phyloP scores from a whole-genome alignment of 1,140 invertebrate species.

The Drosophila navojoa region DNA sequence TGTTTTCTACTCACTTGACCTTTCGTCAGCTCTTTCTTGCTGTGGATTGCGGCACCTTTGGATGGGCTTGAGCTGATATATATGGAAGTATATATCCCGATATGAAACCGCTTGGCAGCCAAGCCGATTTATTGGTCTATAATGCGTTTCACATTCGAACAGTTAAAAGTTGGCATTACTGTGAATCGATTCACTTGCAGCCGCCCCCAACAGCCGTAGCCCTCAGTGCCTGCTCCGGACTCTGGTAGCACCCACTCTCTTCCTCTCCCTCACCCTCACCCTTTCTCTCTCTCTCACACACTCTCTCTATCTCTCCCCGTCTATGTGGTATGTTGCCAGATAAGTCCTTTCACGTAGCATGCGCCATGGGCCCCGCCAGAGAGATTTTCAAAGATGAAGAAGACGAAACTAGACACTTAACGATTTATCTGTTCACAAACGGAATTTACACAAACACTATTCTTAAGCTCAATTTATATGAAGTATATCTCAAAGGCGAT shows the following conservation, averaged over 20 bases:
- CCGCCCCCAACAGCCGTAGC: neutral
- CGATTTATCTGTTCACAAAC: neutral
- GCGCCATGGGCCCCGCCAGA: too few species aligned
- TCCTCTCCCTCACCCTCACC: too few species aligned
- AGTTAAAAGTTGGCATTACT: conserved; percentile 10
- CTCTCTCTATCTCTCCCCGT: neutral
- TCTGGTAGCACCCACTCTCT: neutral
- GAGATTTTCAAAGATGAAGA: too few species aligned
- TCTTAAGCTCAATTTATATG: conserved; percentile 5
- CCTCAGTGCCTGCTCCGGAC: neutral
- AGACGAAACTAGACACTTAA: neutral
- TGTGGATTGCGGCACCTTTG: neutral
- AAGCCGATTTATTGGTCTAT: conserved; percentile 28
- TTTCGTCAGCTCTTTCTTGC: neutral
- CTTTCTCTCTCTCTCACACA: neutral
- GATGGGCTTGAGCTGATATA: conserved; percentile 14
- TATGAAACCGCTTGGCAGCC: neutral
- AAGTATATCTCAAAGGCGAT: conserved; percentile 16
- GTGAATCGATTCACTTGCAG: conserved; percentile 19
- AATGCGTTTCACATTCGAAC: neutral
- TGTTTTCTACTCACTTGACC: conserved; percentile 22
- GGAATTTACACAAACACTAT: neutral
- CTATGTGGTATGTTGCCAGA: neutral
- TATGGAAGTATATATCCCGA: neutral
- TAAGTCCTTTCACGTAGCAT: too few species aligned